A percentile compares a stretch with the other conserved stretches of the same genome.
These are phyloP conservation scores for Thunnus maccoyii DNA, from an alignment of 2,113 vertebrate species.

Conservation along the genomic window DNA sequence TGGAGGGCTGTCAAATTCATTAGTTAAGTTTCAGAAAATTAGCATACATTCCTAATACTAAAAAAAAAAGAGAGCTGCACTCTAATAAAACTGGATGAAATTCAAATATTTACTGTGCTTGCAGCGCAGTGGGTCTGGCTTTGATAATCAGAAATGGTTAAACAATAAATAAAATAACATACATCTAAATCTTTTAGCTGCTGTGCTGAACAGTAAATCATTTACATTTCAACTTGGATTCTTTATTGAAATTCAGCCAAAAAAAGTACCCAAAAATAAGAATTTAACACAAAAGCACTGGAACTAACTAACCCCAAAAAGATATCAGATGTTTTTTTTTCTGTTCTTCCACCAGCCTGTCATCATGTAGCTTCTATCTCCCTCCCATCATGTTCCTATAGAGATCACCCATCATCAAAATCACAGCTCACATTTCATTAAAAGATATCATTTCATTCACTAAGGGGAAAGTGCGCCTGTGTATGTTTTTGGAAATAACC, in stretches of 20 bases:
- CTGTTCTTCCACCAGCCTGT: background rate
- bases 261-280: background rate
- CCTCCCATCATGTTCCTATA: background rate
- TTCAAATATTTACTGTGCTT: slow-evolving; percentile 14
- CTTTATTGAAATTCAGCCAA: background rate
- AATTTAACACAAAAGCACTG: background rate
- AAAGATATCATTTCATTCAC: background rate
- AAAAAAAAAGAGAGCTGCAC: background rate
- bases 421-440: too few relatives aligned
- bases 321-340: background rate
- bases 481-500: background rate
- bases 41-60: slow-evolving; percentile 1
- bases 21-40: slow-evolving; percentile 31
- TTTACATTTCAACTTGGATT: background rate
- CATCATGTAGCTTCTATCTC: background rate
- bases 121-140: background rate
- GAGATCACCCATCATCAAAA: background rate
- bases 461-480: background rate
- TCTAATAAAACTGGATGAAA: slow-evolving; percentile 6
- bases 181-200: background rate
- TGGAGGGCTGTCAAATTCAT: slow-evolving; percentile 40
- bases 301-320: too few relatives aligned
- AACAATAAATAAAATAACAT: background rate
- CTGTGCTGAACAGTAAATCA: background rate
- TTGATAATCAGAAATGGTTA: background rate